These are phyloP conservation scores for Echinops telfairi DNA, from an alignment of 2,113 vertebrate genomes.

Conservation along the genomic window DNA sequence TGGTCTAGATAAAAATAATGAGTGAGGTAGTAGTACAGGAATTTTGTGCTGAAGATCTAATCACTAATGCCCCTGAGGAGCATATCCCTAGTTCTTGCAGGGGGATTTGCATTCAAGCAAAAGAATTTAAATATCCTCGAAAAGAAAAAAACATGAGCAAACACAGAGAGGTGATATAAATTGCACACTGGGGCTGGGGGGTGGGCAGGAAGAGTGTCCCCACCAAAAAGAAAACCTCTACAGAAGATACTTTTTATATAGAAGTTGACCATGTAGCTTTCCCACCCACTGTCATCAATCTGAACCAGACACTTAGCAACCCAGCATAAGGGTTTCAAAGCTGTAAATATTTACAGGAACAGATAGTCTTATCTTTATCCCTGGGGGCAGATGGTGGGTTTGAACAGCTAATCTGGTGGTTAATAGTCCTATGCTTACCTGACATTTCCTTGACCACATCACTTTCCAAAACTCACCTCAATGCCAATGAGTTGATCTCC, in stretches of 20 bases:
- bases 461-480: too few species aligned
- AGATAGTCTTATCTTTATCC: too few species aligned
- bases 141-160: not conserved
- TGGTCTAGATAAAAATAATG: conserved; percentile 6
- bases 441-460: too few species aligned
- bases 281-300: too few species aligned
- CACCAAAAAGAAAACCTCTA: not conserved
- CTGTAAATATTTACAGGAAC: too few species aligned
- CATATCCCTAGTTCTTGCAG: not conserved
- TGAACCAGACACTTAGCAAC: too few species aligned
- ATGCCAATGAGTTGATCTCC: too few species aligned
- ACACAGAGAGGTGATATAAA: not conserved
- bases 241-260: not conserved
- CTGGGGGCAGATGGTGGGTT: too few species aligned
- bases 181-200: not conserved
- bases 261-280: not conserved
- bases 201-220: not conserved
- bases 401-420: too few species aligned
- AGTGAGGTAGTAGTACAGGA: not conserved
- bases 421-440: too few species aligned
- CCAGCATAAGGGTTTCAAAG: too few species aligned
- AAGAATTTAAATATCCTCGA: not conserved
- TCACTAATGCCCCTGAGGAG: not conserved
- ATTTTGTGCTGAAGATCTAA: conserved; percentile 32
- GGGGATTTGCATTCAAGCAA: conserved; percentile 24